Conservation (phyloP, 2,797 vertebrate genomes). For the Pangasius krempfi region DNA sequence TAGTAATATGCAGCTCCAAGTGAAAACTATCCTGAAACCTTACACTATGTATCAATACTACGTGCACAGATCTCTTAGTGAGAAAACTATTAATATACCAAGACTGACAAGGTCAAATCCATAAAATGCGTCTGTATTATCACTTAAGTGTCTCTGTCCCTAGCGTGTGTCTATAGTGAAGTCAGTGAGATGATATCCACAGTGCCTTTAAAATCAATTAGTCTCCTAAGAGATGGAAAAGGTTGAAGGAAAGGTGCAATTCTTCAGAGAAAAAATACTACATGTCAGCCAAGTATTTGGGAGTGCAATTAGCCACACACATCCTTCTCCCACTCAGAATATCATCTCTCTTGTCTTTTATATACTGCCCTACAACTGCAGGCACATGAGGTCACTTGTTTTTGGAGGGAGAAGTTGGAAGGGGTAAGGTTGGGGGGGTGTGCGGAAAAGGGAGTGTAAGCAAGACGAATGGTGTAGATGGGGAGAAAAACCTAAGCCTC, state of each 20-base stretch:
- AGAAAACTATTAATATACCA: conserved; percentile 42
- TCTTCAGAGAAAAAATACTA: conserved; percentile 53
- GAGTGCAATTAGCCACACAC: conserved; percentile 66
- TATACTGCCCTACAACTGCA: conserved; percentile 38
- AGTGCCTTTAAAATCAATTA: conserved; percentile 65
- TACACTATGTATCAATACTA: conserved; percentile 20
- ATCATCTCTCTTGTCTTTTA: conserved; percentile 27
- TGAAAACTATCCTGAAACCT: conserved; percentile 25
- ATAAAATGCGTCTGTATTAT: conserved; percentile 46
- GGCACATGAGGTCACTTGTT: conserved; percentile 39
- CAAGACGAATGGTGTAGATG: conserved; percentile 5
- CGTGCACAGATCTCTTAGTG: conserved; percentile 13
- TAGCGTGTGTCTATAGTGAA: conserved; percentile 48
- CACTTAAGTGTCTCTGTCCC: conserved; percentile 39
- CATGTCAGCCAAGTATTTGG: conserved; percentile 62
- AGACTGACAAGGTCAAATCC: conserved; percentile 47
- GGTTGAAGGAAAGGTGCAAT: conserved; percentile 56
- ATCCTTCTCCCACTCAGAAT: conserved; percentile 56
- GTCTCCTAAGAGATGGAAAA: conserved; percentile 57
- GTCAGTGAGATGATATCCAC: conserved; percentile 64
- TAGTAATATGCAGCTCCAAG: conserved; percentile 16
- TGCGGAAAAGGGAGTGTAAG: background rate
- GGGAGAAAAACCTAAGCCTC: background rate
- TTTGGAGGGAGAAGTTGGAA: conserved; percentile 22
- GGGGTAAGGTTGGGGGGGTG: background rate